These are phyloP conservation scores for Muschampia plurimacula DNA, from an alignment of 2,888 invertebrate genomes.

Conservation along the genomic window DNA sequence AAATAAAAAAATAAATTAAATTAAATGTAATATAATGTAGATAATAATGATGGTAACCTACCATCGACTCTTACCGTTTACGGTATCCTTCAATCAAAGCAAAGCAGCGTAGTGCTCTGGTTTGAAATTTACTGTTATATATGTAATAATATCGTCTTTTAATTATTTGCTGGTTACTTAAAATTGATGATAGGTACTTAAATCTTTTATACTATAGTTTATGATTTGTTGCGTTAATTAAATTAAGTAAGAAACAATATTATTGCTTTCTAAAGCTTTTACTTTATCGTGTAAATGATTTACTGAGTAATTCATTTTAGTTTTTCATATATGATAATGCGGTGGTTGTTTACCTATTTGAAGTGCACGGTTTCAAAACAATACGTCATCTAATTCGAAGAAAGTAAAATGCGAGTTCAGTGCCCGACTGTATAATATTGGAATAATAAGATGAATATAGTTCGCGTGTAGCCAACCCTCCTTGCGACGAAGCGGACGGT, in stretches of 20 bases:
- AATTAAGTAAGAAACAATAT: not conserved
- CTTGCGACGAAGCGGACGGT: constrained; percentile 32
- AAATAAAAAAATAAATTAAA: too few species aligned
- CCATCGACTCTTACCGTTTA: too few species aligned
- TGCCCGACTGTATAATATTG: constrained; percentile 53
- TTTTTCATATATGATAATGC: constrained; percentile 13
- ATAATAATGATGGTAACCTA: too few species aligned
- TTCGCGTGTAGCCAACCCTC: constrained; percentile 63
- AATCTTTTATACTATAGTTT: too few species aligned
- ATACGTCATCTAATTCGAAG: constrained; percentile 38
- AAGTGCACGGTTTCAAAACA: constrained; percentile 21
- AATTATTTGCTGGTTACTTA: too few species aligned
- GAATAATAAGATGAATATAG: constrained; percentile 45
- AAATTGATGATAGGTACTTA: too few species aligned
- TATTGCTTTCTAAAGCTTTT: not conserved
- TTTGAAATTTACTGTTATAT: too few species aligned
- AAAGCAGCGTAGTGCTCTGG: too few species aligned
- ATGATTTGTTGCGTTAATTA: not conserved
- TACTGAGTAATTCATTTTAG: constrained; percentile 3
- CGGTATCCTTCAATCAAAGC: too few species aligned
- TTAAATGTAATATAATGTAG: too few species aligned
- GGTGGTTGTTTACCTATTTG: constrained; percentile 42
- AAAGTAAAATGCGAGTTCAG: constrained; percentile 69
- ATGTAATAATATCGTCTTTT: too few species aligned
- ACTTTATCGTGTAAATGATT: not conserved